A percentile compares a stretch with the other conserved stretches of the same genome.
phyloP scores from a whole-genome alignment of 2,113 vertebrate species.

The Austrofundulus limnaeus region DNA sequence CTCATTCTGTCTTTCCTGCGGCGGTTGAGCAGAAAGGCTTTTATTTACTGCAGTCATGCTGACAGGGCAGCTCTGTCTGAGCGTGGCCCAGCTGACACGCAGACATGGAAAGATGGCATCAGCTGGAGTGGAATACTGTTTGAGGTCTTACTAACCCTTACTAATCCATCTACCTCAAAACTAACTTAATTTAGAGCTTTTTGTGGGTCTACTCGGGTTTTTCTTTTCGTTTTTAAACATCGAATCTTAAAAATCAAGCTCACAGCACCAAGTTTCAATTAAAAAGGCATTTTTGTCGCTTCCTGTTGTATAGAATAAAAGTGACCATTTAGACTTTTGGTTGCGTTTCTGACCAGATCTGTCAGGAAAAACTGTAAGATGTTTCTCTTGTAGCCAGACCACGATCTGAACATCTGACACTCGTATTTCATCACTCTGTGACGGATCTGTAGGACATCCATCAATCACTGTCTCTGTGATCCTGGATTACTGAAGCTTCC shows the following conservation, averaged over 20 bases:
- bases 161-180: neutral
- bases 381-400: no score
- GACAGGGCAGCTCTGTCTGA: constrained; percentile 24
- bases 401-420: no score
- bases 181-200: constrained; percentile 10
- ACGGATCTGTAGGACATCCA: no score
- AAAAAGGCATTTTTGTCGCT: neutral
- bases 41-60: constrained; percentile 25
- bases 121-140: constrained; percentile 8
- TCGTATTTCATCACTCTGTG: neutral
- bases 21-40: neutral
- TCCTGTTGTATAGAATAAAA: no score
- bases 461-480: neutral
- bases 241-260: neutral
- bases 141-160: constrained; percentile 25
- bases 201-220: neutral
- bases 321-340: no score
- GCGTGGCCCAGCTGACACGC: constrained; percentile 34
- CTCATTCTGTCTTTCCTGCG: neutral
- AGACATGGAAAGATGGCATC: constrained; percentile 52
- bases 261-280: neutral
- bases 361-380: no score
- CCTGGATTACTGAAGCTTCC: neutral
- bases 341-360: no score
- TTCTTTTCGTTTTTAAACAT: constrained; percentile 2